phyloP scores from a whole-genome alignment of 2,113 vertebrate species.

The Megaceryle maxima region DNA sequence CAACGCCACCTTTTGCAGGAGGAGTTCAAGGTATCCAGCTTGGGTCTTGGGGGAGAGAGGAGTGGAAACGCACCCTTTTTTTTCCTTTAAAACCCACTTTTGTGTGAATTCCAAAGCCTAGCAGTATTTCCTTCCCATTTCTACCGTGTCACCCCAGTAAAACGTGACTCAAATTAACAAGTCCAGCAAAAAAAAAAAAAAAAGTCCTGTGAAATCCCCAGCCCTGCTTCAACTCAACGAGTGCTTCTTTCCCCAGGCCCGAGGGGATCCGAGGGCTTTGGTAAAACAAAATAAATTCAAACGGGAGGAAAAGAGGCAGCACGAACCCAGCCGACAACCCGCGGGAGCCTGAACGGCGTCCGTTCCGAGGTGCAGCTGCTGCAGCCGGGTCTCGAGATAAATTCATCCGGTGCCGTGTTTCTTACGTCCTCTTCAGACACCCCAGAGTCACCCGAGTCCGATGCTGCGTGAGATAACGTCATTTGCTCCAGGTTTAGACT shows the following conservation, averaged over 20 bases:
- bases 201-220: neutral
- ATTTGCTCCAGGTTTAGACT: conserved; percentile 18
- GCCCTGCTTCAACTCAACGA: neutral
- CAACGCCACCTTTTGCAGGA: neutral
- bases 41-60: neutral
- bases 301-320: neutral
- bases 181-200: neutral
- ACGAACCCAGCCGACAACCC: neutral
- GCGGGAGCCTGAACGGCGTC: neutral
- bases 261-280: neutral
- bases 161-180: fast-evolving
- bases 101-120: neutral
- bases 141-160: fast-evolving
- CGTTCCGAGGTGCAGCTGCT: neutral
- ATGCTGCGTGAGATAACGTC: neutral
- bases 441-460: neutral
- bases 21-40: neutral
- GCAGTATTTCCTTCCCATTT: fast-evolving
- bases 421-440: neutral
- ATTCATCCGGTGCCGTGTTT: neutral
- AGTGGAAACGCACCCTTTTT: neutral
- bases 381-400: conserved; percentile 19
- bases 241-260: neutral
- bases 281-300: neutral
- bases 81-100: fast-evolving